Evolutionary conservation across 2,888 invertebrate genomes (phyloP).

Genomic region (Ypsolopha sequella): DNA sequence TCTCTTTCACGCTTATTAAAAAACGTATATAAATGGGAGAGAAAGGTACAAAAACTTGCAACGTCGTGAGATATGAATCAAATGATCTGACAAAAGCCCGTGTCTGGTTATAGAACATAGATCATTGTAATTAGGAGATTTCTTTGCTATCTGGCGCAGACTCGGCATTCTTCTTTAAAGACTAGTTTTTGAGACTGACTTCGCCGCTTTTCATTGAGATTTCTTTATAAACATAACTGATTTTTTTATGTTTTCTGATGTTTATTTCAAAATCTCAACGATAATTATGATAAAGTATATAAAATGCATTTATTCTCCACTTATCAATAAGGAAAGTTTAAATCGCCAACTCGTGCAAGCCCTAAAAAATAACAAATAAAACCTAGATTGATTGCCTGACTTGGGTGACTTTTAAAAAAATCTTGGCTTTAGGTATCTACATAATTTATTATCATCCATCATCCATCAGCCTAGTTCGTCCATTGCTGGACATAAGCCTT

Average conservation of each 20-base stretch:
- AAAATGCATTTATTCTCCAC: too few species aligned
- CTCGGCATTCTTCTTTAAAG: neutral
- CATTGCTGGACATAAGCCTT: too few species aligned
- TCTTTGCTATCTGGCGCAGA: conserved; percentile 29
- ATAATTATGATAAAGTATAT: too few species aligned
- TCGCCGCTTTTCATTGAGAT: conserved; percentile 10
- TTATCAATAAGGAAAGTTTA: too few species aligned
- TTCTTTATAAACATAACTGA: neutral
- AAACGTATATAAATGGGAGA: neutral
- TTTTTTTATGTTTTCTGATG: neutral
- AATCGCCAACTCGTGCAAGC: too few species aligned
- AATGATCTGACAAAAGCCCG: conserved; percentile 35
- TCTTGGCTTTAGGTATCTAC: too few species aligned
- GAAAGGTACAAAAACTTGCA: neutral
- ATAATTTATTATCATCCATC: too few species aligned
- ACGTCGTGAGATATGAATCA: conserved; percentile 58
- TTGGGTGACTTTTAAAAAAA: too few species aligned
- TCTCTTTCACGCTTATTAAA: neutral
- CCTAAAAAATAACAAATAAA: too few species aligned
- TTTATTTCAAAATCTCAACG: too few species aligned
- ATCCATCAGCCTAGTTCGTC: too few species aligned
- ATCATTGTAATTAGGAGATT: conserved; percentile 60
- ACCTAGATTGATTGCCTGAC: too few species aligned
- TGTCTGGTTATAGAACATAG: conserved; percentile 46
- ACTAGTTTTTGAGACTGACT: conserved; percentile 21